Percentiles rank a stretch among this genome's conserved stretches.
phyloP scores from a whole-genome alignment of 2,113 vertebrate species.

The Pomatorhinus ruficollis region DNA sequence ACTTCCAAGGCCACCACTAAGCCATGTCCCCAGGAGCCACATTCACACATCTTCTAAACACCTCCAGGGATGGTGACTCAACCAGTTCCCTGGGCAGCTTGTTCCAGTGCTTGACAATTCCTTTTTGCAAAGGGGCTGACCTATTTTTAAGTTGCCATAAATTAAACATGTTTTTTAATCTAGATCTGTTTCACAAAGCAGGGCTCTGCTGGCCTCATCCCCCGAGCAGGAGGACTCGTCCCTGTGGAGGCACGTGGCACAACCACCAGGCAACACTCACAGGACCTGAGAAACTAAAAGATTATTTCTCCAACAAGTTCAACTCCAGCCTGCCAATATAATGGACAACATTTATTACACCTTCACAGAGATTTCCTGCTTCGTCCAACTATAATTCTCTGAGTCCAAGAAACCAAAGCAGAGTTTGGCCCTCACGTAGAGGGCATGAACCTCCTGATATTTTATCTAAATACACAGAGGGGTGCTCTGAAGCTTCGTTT shows the following conservation, averaged over 20 bases:
- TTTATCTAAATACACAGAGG: background rate
- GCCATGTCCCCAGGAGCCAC: background rate
- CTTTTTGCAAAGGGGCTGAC: background rate
- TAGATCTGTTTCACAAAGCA: background rate
- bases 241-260: background rate
- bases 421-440: background rate
- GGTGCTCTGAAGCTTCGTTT: background rate
- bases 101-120: background rate
- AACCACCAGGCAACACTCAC: background rate
- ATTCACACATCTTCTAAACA: background rate
- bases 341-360: background rate
- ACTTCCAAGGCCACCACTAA: background rate
- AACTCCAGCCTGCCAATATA: background rate
- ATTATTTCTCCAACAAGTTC: background rate
- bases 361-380: background rate
- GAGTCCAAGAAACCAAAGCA: background rate
- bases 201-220: background rate
- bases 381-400: background rate
- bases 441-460: background rate
- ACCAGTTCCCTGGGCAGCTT: background rate
- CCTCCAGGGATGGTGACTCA: background rate
- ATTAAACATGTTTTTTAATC: background rate
- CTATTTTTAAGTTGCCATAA: background rate
- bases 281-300: background rate
- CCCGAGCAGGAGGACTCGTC: background rate